Percentiles rank a stretch among this genome's conserved stretches.
Evolutionary conservation across 2,797 vertebrate species (phyloP).

Genomic region (Pipistrellus nathusii): DNA sequence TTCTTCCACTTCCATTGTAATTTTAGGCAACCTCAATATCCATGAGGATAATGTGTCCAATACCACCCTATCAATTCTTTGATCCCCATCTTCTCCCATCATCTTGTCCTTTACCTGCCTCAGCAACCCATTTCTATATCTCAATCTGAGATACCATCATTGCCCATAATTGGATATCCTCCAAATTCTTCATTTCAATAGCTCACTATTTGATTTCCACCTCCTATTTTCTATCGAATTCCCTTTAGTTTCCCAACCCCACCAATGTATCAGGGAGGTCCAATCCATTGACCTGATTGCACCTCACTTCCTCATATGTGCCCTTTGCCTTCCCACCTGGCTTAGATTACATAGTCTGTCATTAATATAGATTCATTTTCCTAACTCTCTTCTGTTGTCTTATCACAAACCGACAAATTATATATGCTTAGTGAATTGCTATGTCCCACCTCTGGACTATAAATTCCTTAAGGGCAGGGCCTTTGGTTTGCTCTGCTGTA

Average conservation of each 20-base stretch:
- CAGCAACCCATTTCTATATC: neutral
- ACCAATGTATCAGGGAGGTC: neutral
- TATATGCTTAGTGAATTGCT: neutral
- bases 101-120: neutral
- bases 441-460: neutral
- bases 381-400: neutral
- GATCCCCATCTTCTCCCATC: neutral
- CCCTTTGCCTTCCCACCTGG: neutral
- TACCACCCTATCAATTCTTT: neutral
- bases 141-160: neutral
- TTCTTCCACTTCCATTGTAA: neutral
- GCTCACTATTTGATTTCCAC: neutral
- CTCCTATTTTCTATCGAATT: neutral
- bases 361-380: neutral
- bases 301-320: neutral
- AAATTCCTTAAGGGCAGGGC: neutral
- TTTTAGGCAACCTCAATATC: neutral
- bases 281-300: neutral
- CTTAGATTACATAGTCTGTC: neutral
- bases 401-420: neutral
- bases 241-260: neutral
- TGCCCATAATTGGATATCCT: neutral
- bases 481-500: slow-evolving; percentile 28
- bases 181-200: neutral
- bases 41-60: neutral